Evolutionary conservation across 2,888 invertebrate genomes (phyloP).

Genomic region (Acanthacorydalis orientalis): DNA sequence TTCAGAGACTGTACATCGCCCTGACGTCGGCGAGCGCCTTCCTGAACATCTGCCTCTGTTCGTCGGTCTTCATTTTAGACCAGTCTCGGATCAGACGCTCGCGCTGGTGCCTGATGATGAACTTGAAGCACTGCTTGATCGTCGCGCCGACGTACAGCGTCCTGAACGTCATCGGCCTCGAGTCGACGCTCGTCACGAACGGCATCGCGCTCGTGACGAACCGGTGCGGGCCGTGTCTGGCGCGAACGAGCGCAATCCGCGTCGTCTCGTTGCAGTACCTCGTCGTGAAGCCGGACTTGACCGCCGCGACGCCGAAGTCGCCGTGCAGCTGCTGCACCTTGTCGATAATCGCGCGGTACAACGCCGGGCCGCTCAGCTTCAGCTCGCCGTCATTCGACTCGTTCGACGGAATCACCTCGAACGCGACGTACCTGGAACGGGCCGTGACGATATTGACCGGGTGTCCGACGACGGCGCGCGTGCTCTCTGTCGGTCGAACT

Average conservation of each 20-base stretch:
- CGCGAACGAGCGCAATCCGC: conserved; percentile 53
- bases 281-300: conserved; percentile 51
- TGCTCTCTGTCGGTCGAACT: too few relatives aligned
- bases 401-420: too few relatives aligned
- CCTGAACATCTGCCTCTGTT: conserved; percentile 38
- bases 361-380: conserved; percentile 23
- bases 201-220: conserved; percentile 53
- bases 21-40: conserved; percentile 12
- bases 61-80: conserved; percentile 39
- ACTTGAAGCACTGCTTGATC: conserved; percentile 60
- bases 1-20: too few relatives aligned
- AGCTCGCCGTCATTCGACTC: conserved; percentile 9
- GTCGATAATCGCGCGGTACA: conserved; percentile 37
- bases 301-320: conserved; percentile 55
- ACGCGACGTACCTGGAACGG: too few relatives aligned
- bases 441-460: too few relatives aligned
- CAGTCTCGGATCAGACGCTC: conserved; percentile 45
- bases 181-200: conserved; percentile 41
- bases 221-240: conserved; percentile 58
- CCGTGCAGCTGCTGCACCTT: conserved; percentile 56
- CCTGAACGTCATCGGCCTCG: conserved; percentile 38
- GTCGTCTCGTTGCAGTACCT: conserved; percentile 69
- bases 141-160: conserved; percentile 64
- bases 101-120: conserved; percentile 50
- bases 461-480: too few relatives aligned